These are phyloP conservation scores for Emydocephalus ijimae DNA, from an alignment of 2,113 vertebrate species.

Conservation along the genomic window DNA sequence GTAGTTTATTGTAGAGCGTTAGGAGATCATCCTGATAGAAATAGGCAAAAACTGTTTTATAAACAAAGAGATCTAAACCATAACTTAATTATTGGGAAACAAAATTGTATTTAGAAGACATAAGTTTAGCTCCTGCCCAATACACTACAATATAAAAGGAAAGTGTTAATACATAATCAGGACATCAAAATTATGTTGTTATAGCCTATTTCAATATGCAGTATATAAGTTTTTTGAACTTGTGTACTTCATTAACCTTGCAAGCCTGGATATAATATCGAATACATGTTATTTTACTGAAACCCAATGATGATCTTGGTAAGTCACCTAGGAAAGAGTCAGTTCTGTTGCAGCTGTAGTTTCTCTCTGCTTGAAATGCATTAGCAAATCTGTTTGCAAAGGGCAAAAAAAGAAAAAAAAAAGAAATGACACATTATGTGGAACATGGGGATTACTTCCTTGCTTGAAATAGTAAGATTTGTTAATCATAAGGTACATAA, in stretches of 20 bases:
- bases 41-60: background rate
- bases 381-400: background rate
- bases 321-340: background rate
- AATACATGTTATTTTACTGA: background rate
- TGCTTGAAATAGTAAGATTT: background rate
- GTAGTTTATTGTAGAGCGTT: background rate
- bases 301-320: background rate
- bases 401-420: background rate
- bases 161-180: background rate
- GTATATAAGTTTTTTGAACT: background rate
- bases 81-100: background rate
- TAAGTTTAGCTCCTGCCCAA: background rate
- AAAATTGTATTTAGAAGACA: background rate
- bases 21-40: background rate
- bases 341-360: background rate
- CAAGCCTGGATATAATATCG: background rate
- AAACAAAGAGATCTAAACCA: background rate
- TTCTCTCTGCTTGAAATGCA: background rate
- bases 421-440: background rate
- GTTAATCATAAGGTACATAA: conserved; percentile 1
- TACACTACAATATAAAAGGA: background rate
- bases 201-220: background rate
- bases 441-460: background rate
- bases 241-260: background rate
- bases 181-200: background rate